phyloP scores from a whole-genome alignment of 2,888 invertebrate species.

The Melinaea menophilus region DNA sequence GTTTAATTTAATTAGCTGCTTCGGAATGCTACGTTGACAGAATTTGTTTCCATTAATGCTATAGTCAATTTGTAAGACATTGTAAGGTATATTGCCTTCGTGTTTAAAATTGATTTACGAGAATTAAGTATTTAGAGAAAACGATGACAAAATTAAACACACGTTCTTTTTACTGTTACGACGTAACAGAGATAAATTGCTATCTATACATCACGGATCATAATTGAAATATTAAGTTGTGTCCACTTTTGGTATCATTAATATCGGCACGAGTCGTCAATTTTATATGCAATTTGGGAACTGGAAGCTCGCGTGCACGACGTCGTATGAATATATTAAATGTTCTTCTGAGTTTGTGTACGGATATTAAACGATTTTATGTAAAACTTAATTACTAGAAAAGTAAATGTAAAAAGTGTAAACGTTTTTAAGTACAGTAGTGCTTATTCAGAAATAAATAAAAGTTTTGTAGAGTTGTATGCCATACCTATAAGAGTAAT shows the following conservation, averaged over 20 bases:
- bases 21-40: neutral
- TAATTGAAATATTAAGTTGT: conserved; percentile 65
- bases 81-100: neutral
- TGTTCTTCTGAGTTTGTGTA: too few relatives aligned
- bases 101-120: neutral
- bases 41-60: neutral
- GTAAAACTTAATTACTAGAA: too few relatives aligned
- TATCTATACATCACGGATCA: conserved; percentile 54
- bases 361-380: too few relatives aligned
- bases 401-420: too few relatives aligned
- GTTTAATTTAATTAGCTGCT: neutral
- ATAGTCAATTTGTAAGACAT: neutral
- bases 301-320: conserved; percentile 64
- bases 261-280: conserved; percentile 67
- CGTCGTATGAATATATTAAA: conserved; percentile 72
- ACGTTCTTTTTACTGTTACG: conserved; percentile 20
- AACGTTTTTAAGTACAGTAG: too few relatives aligned
- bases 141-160: conserved; percentile 18
- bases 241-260: conserved; percentile 59
- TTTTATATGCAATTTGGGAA: conserved; percentile 70
- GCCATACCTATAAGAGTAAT: too few relatives aligned
- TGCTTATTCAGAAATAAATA: too few relatives aligned
- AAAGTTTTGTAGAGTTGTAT: too few relatives aligned
- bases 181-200: conserved; percentile 29
- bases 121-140: neutral